Base-by-base conservation (phyloP, 2,888 invertebrate genomes). In the Tanypteryx hageni region DNA sequence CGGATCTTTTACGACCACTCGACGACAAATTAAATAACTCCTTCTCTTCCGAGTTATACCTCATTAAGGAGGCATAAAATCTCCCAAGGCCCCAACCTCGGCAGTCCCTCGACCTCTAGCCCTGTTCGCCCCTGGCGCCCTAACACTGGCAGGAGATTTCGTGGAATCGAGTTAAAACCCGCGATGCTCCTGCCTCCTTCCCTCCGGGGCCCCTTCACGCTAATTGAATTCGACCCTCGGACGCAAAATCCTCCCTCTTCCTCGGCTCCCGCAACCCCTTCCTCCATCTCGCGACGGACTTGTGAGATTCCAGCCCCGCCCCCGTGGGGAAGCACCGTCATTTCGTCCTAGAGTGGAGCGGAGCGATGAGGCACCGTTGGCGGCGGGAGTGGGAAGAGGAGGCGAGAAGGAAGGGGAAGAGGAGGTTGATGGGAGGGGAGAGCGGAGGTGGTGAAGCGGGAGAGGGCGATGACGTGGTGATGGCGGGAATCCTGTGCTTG, bases 141-240 rank as follows among this genome's bases (percentile, higher is more conserved):
- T 11, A 5, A 59, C 31, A 8, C 61, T 16, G 31, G 13, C 86
- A 27, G 14, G 27, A 59, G 61, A 86, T 61, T 61, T 18, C 61
- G 86, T 31, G 44, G 89, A 89, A 89, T 89, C 89, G 64, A 89
- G 89, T 89, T 89, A 89, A 89, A 61, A 18, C 18, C 61, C 61
- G 5, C 27, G 27, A 18, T 31, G 7, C 16, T 64, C 59, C 10
- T 61, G 27, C 82, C 44, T 82, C 56, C n/a, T n/a, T 44, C 44
- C 44, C 56, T 76, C 56, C 68, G n/a, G 44, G 22, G n/a, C 10
- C 89, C 89, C 59, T 59, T 86, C 82, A 31, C 57, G 31, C 56
- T 89, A 89, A 89, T 89, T 89, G 89, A 89, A 89, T 89, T 44
- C 64, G 1, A 64, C 64, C 89, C 64, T n/a, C 57, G 18, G 10